phyloP scores from a whole-genome alignment of 2,888 invertebrate genomes.

The Trachelus tabidus region DNA sequence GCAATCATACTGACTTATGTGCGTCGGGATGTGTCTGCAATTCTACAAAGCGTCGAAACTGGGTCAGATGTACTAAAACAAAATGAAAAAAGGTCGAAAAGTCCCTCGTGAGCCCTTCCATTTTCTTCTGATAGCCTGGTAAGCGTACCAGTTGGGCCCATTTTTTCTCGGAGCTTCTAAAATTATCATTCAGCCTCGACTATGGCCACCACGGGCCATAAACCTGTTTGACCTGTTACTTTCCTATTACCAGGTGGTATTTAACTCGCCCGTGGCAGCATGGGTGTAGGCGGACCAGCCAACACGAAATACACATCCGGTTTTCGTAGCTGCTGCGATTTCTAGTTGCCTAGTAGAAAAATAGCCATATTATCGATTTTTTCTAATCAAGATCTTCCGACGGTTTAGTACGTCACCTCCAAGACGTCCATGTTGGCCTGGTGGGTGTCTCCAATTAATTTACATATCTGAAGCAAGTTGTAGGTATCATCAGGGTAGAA shows the following conservation, averaged over 20 bases:
- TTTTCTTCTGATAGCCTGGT: slow-evolving; percentile 46
- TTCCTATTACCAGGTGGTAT: slow-evolving; percentile 43
- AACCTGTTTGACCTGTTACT: slow-evolving; percentile 37
- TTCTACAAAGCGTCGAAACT: neutral
- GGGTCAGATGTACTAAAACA: neutral
- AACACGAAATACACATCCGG: slow-evolving; percentile 17
- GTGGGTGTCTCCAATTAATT: slow-evolving; percentile 45
- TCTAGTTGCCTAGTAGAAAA: slow-evolving; percentile 57
- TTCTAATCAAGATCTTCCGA: slow-evolving; percentile 41
- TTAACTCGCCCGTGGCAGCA: slow-evolving; percentile 37
- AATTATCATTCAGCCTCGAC: slow-evolving; percentile 38
- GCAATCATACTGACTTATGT: neutral
- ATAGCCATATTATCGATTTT: slow-evolving; percentile 55
- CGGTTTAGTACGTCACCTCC: slow-evolving; percentile 35
- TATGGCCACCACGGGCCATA: neutral
- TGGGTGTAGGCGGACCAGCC: slow-evolving; percentile 17
- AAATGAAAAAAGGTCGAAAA: neutral
- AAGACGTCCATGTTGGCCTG: slow-evolving; percentile 42
- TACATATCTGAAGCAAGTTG: slow-evolving; percentile 40
- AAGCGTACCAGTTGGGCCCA: slow-evolving; percentile 42
- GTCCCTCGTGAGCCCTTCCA: slow-evolving; percentile 24
- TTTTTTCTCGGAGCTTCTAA: slow-evolving; percentile 49
- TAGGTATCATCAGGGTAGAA: neutral
- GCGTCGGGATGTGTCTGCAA: neutral
- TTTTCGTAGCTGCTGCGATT: slow-evolving; percentile 28